Base-by-base conservation (phyloP, 2,113 vertebrate genomes). In the Leiothrix lutea region DNA sequence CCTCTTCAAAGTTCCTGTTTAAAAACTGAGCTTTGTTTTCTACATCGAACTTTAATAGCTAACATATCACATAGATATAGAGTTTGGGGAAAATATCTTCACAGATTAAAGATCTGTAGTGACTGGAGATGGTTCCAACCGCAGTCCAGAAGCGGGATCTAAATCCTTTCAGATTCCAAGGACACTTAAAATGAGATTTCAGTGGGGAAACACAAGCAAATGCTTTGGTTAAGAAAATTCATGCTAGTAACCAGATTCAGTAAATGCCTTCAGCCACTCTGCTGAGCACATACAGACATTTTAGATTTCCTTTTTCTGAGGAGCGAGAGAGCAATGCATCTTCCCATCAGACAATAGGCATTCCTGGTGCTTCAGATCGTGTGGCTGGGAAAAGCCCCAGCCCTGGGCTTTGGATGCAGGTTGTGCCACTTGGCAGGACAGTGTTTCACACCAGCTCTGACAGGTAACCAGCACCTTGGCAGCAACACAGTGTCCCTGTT, bases 11-110 rank as follows among this genome's bases (percentile, higher is more conserved):
- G 36, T 17, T 65, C 50, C 47, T 88, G 57, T 57, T 92, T 88
- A 87, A 80, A 83, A 94, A 65, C 31, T 47, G 40, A 72, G 28
- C 5, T 87, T 89, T 84, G 22, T 81, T 79, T 92, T 78, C 69
- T 61, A 5, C 2, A 3, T 6, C 60, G 38, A 82, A 74, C 12
- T 28, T 88, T 47, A 84, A 50, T 16, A 81, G 36, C 40, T 44
- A 45, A 36, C 60, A 58, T 11, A 31, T 24, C 40, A 26, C n/a
- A 64, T 35, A 86, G 5, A 33, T 83, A 42, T 40, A 73, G 36
- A 4, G 4, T 14, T 51, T 26, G 14, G 42, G 10, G 26, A 57
- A 58, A 86, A 67, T 58, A 22, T 44, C 58, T 61, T 61, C 28
- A 14, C 21, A 66, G 23, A 75, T 40, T 60, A 38, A 67, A 84